These are phyloP conservation scores for Drosophila erecta DNA, from an alignment of 1,140 invertebrate species.

Conservation along the genomic window DNA sequence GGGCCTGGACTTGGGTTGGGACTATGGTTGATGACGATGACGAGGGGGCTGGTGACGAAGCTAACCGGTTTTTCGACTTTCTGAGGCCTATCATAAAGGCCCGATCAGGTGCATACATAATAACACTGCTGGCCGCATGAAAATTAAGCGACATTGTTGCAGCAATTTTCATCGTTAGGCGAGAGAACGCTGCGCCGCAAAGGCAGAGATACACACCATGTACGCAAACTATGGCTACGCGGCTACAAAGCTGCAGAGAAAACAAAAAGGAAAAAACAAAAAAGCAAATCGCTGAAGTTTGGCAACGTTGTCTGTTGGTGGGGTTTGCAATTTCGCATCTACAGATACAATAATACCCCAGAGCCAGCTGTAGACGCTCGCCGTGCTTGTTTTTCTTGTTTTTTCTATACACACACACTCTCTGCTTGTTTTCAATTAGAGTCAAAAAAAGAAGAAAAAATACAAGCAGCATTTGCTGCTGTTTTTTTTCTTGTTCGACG, in stretches of 20 bases:
- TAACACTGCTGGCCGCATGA: constrained; percentile 37
- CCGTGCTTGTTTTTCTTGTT: constrained; percentile 71
- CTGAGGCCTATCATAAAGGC: constrained; percentile 51
- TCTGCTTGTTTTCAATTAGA: constrained; percentile 82
- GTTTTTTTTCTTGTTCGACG: constrained; percentile 41
- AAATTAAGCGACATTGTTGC: constrained; percentile 71
- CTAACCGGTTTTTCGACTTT: constrained; percentile 58
- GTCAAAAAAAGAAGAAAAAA: constrained; percentile 62
- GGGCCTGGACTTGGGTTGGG: constrained; percentile 24
- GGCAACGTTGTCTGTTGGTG: constrained; percentile 53
- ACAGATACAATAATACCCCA: constrained; percentile 56
- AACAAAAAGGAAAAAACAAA: constrained; percentile 16
- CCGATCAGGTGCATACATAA: constrained; percentile 67
- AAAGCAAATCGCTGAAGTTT: constrained; percentile 54
- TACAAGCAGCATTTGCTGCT: constrained; percentile 44
- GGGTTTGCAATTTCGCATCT: constrained; percentile 65
- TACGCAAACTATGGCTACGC: constrained; percentile 29
- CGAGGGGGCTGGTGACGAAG: constrained; percentile 55
- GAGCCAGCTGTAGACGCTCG: constrained; percentile 70
- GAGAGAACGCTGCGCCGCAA: constrained; percentile 37
- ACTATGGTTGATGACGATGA: constrained; percentile 27
- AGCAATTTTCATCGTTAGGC: constrained; percentile 56
- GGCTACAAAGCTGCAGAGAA: constrained; percentile 48
- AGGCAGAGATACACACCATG: constrained; percentile 54
- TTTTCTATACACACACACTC: constrained; percentile 46